Percentiles rank a stretch among this genome's conserved stretches.
Conservation (phyloP, 2,113 vertebrate genomes). For the Aegithalos caudatus region DNA sequence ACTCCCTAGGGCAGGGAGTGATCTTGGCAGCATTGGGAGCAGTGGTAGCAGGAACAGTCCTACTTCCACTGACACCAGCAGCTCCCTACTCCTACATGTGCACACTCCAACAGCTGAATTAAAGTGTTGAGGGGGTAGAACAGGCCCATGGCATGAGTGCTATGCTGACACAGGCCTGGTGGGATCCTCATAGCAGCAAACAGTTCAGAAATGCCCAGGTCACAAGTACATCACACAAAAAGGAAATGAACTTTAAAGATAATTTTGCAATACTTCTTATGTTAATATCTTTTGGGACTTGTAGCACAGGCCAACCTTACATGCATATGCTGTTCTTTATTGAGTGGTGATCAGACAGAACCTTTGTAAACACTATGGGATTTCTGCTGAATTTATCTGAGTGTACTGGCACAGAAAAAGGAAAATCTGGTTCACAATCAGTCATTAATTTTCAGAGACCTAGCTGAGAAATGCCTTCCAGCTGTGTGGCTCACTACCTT, state of each 20-base stretch:
- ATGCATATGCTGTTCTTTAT: background rate
- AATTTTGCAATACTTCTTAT: background rate
- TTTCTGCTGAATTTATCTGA: background rate
- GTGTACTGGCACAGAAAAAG: background rate
- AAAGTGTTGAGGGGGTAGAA: background rate
- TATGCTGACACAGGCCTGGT: background rate
- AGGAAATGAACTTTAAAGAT: background rate
- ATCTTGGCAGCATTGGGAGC: background rate
- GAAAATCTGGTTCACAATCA: constrained; percentile 27
- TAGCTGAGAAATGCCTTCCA: constrained; percentile 10
- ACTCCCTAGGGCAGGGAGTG: background rate
- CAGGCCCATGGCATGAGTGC: background rate
- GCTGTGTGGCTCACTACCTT: background rate
- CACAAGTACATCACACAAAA: background rate
- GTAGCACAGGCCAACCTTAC: background rate
- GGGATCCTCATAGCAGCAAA: background rate
- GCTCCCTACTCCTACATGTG: background rate
- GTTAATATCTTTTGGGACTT: background rate
- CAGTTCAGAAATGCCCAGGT: background rate
- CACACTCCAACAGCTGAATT: background rate
- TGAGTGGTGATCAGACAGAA: background rate
- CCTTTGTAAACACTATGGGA: background rate
- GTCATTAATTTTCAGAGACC: background rate
- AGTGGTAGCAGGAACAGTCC: background rate
- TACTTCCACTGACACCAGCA: background rate